Evolutionary conservation across 2,797 vertebrate genomes (phyloP).

Genomic region (Crypturellus tataupa): DNA sequence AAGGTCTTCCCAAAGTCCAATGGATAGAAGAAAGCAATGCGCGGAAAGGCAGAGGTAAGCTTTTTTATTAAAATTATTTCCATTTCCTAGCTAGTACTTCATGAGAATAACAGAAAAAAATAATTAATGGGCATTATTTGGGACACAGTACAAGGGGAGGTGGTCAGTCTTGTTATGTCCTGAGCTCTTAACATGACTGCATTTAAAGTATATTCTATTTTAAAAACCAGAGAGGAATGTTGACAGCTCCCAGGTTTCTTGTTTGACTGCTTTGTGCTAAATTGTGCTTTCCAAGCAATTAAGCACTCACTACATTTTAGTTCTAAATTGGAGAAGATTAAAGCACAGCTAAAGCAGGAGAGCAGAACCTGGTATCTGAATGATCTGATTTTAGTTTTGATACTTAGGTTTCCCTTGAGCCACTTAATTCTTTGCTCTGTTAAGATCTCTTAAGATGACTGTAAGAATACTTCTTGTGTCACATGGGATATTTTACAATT

Average conservation of each 20-base stretch:
- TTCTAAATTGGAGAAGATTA: neutral
- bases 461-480: neutral
- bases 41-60: constrained; percentile 89
- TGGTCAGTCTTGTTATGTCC: neutral
- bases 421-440: neutral
- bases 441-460: neutral
- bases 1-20: constrained; percentile 92
- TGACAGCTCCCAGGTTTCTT: neutral
- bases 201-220: neutral
- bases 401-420: neutral
- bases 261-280: neutral
- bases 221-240: neutral
- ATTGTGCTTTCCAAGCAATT: neutral
- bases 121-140: neutral
- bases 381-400: neutral
- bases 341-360: neutral
- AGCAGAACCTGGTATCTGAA: neutral
- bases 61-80: too few relatives aligned
- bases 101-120: too few relatives aligned
- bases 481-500: neutral
- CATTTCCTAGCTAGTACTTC: too few relatives aligned
- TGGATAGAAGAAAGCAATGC: constrained; percentile 97
- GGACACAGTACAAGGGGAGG: neutral
- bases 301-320: neutral
- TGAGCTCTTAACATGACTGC: neutral